These are phyloP conservation scores for Trachurus trachurus DNA, from an alignment of 2,797 vertebrate genomes.

Conservation along the genomic window DNA sequence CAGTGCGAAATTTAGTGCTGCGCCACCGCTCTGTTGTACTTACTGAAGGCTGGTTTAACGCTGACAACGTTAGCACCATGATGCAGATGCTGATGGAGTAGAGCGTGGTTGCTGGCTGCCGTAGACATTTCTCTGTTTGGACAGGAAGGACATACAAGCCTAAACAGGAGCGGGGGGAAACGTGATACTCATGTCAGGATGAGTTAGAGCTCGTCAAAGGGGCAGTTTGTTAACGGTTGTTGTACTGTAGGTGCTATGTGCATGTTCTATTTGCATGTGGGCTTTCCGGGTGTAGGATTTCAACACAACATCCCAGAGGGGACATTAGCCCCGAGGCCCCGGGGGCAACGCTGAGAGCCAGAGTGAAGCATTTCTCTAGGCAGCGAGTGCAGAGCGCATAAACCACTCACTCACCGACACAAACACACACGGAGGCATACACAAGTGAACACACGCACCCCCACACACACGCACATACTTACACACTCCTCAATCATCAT, in stretches of 20 bases:
- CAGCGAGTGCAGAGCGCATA: slow-evolving; percentile 17
- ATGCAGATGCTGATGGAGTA: slow-evolving; percentile 54
- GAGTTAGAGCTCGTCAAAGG: slow-evolving; percentile 58
- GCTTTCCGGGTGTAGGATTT: slow-evolving; percentile 61
- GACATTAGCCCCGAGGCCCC: slow-evolving; percentile 43
- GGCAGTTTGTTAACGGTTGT: slow-evolving; percentile 60
- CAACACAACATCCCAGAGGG: slow-evolving; percentile 62
- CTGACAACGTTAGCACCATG: slow-evolving; percentile 54
- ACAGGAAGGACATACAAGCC: slow-evolving; percentile 56
- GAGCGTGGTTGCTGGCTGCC: slow-evolving; percentile 34
- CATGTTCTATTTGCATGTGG: slow-evolving; percentile 38
- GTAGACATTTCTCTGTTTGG: slow-evolving; percentile 60
- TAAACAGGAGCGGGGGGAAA: slow-evolving; percentile 61
- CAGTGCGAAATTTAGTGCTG: slow-evolving; percentile 64
- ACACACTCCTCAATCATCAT: slow-evolving; percentile 33
- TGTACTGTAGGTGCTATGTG: slow-evolving; percentile 34
- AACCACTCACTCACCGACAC: neutral
- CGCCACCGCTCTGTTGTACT: slow-evolving; percentile 54
- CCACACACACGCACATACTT: slow-evolving; percentile 19
- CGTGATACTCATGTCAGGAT: slow-evolving; percentile 60
- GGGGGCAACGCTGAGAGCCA: slow-evolving; percentile 49
- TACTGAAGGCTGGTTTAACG: slow-evolving; percentile 55
- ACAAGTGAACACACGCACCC: slow-evolving; percentile 1
- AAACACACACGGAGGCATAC: slow-evolving; percentile 10
- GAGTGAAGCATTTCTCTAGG: slow-evolving; percentile 45